Evolutionary conservation across 2,888 invertebrate genomes (phyloP), one percentile per base, ranked within the genome.

Genomic region (Rambutsinella grinnellia): DNA sequence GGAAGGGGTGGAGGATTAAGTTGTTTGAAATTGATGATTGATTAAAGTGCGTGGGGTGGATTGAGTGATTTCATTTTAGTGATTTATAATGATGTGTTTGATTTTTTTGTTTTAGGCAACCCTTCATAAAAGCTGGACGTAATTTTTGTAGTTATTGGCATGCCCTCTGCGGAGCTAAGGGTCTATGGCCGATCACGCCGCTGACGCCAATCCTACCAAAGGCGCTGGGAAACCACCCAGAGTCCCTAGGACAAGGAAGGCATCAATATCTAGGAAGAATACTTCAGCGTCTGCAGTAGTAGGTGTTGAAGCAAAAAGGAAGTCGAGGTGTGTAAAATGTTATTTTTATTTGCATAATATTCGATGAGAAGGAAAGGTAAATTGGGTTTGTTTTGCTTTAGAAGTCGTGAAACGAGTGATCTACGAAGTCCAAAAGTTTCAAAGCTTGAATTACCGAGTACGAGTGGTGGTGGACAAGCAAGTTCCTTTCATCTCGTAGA

Each of bases 91-190:
- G 56, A 13, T 54, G 36, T 17, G 46, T 23, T 53, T 21, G 54
- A n/a, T 49, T 36, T 63, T 36, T 17, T 44, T 63, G 47, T 63
- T 76, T 70, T 0, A 57, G 75, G 79, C 75, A 75, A 61, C 61
- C 36, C 71, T 69, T 71, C 66, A 61, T 69, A 72, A 75, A 47
- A 67, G 71, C 23, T 60, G 56, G 68, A 75, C 58, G 60, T 74
- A 68, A 68, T 75, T 78, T 79, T 68, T 76, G 75, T 72, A 72
- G 70, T 75, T 79, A 8, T 83, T 83, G 83, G 83, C 83, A 83
- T 83, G 83, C 85, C 86, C 87, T 61, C 84, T 88, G 83, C 86
- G 88, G 60, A 88, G 88, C 84, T 87, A 87, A 82, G 87, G 87
- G 71, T 84, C 84, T 80, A 82, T 85, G 83, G 84, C 83, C 81